These are phyloP conservation scores for Sylvicola fuscatus DNA, from an alignment of 2,888 invertebrate genomes.

Conservation along the genomic window DNA sequence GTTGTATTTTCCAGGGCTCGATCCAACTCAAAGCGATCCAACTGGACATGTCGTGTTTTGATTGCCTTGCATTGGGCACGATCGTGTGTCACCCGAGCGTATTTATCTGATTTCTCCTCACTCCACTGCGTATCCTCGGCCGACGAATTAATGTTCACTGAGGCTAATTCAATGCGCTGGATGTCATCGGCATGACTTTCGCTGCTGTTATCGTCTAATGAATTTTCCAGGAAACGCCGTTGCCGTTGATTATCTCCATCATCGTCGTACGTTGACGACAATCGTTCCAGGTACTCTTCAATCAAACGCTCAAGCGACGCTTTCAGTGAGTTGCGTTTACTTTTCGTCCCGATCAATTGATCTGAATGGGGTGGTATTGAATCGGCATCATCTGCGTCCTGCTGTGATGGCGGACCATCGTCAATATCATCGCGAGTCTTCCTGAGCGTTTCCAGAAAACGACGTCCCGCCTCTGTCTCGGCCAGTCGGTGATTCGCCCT, in stretches of 20 bases:
- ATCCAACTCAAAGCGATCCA: slow-evolving; percentile 11
- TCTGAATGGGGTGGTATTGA: background rate
- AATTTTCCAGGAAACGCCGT: slow-evolving; percentile 1
- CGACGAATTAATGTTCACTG: too few species aligned
- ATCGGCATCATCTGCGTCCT: too few species aligned
- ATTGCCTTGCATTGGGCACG: too few species aligned
- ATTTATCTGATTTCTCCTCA: too few species aligned
- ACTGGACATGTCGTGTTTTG: slow-evolving; percentile 6
- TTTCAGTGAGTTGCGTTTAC: slow-evolving; percentile 9
- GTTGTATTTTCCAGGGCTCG: slow-evolving; percentile 10
- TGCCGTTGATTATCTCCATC: background rate
- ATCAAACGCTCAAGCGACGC: slow-evolving; percentile 11
- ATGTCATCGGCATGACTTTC: too few species aligned
- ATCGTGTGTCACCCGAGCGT: too few species aligned
- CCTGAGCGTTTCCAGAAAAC: slow-evolving; percentile 12
- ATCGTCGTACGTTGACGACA: slow-evolving; percentile 9
- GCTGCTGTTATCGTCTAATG: background rate
- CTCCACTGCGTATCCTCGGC: too few species aligned
- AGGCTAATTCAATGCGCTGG: too few species aligned
- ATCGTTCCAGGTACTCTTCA: slow-evolving; percentile 11
- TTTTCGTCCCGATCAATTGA: slow-evolving; percentile 7
- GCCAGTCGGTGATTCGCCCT: slow-evolving; percentile 6
- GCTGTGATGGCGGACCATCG: slow-evolving; percentile 4
- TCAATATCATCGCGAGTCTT: slow-evolving; percentile 8
- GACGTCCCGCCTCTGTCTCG: slow-evolving; percentile 12